Percentiles rank a stretch among this genome's conserved stretches.
Conservation (phyloP, 2,888 invertebrate species). For the Philhelius pedissequus region DNA sequence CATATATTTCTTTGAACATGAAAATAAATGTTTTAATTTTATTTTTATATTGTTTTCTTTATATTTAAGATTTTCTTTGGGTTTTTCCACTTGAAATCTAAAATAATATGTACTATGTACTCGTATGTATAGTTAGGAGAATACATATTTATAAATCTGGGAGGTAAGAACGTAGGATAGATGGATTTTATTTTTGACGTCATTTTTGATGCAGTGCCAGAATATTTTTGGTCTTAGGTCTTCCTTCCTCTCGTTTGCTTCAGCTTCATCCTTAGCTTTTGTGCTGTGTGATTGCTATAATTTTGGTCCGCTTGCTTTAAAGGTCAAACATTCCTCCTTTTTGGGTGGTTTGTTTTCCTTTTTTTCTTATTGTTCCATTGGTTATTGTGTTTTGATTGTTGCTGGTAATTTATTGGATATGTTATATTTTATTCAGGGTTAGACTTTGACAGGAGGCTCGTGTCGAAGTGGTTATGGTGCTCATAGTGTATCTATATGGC, state of each 20-base stretch:
- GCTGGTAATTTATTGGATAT: conserved; percentile 30
- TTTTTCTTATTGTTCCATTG: background rate
- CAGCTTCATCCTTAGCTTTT: too few species aligned
- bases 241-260: conserved; percentile 18
- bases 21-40: background rate
- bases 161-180: background rate
- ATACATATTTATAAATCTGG: too few species aligned
- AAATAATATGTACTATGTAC: too few species aligned
- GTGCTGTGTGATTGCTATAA: conserved; percentile 26
- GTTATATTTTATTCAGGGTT: background rate
- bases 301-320: conserved; percentile 48
- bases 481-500: background rate
- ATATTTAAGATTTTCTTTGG: conserved; percentile 23
- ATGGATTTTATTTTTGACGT: conserved; percentile 49
- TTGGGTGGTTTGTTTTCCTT: background rate
- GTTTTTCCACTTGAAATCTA: conserved; percentile 52
- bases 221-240: conserved; percentile 28
- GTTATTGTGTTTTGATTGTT: conserved; percentile 43
- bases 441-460: background rate
- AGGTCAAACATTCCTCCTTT: conserved; percentile 55
- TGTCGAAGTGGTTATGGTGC: background rate
- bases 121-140: too few species aligned
- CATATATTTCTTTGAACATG: background rate
- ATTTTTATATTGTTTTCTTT: background rate
- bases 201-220: conserved; percentile 64